Evolutionary conservation across 53 echinoderm and acorn worm genomes (phyloP).

Genomic region (Echinometra lucunter): DNA sequence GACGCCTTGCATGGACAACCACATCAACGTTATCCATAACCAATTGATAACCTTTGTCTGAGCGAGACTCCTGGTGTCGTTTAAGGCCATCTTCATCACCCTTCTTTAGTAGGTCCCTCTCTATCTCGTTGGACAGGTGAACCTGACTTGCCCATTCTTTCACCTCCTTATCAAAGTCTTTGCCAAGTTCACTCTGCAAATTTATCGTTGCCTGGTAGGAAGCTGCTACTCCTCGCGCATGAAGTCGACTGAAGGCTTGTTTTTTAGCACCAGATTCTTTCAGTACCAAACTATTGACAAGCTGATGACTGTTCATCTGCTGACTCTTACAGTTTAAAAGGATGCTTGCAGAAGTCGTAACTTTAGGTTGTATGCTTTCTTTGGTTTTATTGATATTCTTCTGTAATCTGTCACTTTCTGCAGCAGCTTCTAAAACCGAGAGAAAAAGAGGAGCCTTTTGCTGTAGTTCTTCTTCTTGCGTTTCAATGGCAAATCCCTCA

Average conservation of each 20-base stretch:
- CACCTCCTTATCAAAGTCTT: constrained; percentile 62
- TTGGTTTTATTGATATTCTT: constrained; percentile 12
- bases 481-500: neutral
- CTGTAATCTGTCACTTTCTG: neutral
- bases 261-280: constrained; percentile 35
- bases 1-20: constrained; percentile 73
- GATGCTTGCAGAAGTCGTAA: constrained; percentile 59
- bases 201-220: constrained; percentile 56
- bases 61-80: neutral
- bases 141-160: constrained; percentile 70
- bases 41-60: constrained; percentile 41
- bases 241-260: neutral
- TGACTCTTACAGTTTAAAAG: constrained; percentile 62
- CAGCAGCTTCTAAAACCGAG: neutral
- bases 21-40: constrained; percentile 84
- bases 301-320: constrained; percentile 66
- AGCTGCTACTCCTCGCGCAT: constrained; percentile 22
- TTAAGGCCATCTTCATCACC: neutral
- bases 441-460: neutral
- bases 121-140: neutral
- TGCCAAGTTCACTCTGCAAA: constrained; percentile 54
- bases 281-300: constrained; percentile 51
- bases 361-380: constrained; percentile 15
- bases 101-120: neutral
- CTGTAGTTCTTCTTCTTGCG: neutral